Evolutionary conservation across 2,888 invertebrate genomes (phyloP).

Genomic region (Plemyria rubiginata): DNA sequence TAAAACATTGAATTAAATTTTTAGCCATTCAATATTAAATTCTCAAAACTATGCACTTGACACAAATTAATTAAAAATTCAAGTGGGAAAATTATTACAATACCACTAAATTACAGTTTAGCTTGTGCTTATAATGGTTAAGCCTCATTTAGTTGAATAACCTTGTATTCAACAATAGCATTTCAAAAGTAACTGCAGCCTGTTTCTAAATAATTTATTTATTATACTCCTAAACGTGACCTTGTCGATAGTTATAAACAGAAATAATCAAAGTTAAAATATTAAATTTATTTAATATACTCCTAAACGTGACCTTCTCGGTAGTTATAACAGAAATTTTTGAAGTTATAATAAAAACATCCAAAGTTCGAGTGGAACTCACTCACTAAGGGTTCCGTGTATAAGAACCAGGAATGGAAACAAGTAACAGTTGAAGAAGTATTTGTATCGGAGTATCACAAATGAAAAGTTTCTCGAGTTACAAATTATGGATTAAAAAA

Average conservation of each 20-base stretch:
- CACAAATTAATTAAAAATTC: slow-evolving; percentile 61
- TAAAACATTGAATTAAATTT: slow-evolving; percentile 21
- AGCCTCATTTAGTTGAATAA: slow-evolving; percentile 38
- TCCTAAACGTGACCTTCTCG: slow-evolving; percentile 12
- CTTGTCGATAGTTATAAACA: slow-evolving; percentile 13
- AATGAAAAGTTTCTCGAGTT: too few species aligned
- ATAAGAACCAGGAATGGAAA: too few species aligned
- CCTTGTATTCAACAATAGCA: slow-evolving; percentile 57
- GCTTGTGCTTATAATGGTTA: slow-evolving; percentile 39
- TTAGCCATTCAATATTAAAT: slow-evolving; percentile 54
- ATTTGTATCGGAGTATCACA: too few species aligned
- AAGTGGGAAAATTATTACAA: slow-evolving; percentile 74
- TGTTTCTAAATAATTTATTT: slow-evolving; percentile 30
- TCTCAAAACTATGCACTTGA: slow-evolving; percentile 70
- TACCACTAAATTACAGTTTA: slow-evolving; percentile 44
- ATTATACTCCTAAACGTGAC: slow-evolving; percentile 10
- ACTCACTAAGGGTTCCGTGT: background rate
- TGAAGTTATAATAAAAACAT: too few species aligned
- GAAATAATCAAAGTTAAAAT: too few species aligned
- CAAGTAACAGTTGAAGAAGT: too few species aligned
- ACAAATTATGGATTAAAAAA: too few species aligned
- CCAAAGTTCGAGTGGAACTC: background rate
- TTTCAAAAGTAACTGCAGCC: slow-evolving; percentile 42
- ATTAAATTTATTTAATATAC: slow-evolving; percentile 22
- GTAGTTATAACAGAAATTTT: background rate